Base-by-base conservation (phyloP, 2,888 invertebrate species). In the Amiota communis region DNA sequence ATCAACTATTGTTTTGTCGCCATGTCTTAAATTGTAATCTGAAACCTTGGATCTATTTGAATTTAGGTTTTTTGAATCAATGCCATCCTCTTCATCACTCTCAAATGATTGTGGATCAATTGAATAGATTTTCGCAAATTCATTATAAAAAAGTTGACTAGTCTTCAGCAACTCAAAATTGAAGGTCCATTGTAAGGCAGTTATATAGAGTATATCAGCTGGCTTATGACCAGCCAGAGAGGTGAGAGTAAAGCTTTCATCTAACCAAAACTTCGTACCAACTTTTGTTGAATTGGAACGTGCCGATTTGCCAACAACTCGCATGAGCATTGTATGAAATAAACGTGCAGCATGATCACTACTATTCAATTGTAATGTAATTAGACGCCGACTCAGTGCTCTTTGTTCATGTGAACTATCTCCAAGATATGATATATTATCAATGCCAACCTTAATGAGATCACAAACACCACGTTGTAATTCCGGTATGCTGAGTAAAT, bases 371-470 rank as follows among this genome's bases (percentile, higher is more conserved):
- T 89, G 87, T 36, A 90, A 74, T n/a, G 81, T 84, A 57, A 87
- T 87, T 46, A 90, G 79, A 20, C 87, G 80, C 4, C 86, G 79
- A 74, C 86, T 87, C 23, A 89, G 68, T 0, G 77, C 75, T 0
- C 78, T 74, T 79, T 89, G 88, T 63, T 89, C 87, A 59, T 83
- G 83, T 36, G 74, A 78, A 51, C 85, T 88, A 65, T 89, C 88
- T 15, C 88, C 89, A 57, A 89, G 79, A 77, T 86, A 87, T 65
- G 87, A 85, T 23, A 85, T 83, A 72, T 89, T 89, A 65, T 89
- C 87, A 57, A 90, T 86, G 76, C 89, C 90, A 71, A 89, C 89
- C 74, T 88, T 88, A 57, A 90, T 87, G 48, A 90, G 82, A 83
- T 88, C 87, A 75, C 89, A 89, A 3, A 88, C 85, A 20, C 82